A percentile compares a stretch with the other conserved stretches of the same genome.
Conservation (phyloP, 2,888 invertebrate genomes). For the Clusia tigrina region DNA sequence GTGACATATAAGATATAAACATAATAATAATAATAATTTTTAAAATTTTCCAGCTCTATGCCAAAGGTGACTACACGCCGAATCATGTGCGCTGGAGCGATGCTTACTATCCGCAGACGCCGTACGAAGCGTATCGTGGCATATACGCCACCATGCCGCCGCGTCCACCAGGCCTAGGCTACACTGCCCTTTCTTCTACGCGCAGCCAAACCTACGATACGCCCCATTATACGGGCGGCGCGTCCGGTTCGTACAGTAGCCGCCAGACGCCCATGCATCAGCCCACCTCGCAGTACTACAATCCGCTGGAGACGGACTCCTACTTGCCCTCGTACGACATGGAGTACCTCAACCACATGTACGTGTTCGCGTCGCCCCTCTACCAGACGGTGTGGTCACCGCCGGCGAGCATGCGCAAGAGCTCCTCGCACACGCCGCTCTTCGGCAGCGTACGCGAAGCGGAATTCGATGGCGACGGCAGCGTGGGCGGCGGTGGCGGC, state of each 20-base stretch:
- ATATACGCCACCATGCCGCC: slow-evolving; percentile 68
- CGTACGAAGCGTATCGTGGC: slow-evolving; percentile 69
- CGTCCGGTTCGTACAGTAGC: slow-evolving; percentile 62
- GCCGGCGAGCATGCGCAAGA: slow-evolving; percentile 61
- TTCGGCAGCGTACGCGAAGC: slow-evolving; percentile 62
- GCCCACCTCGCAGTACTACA: slow-evolving; percentile 62
- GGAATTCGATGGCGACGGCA: slow-evolving; percentile 58
- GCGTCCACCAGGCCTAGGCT: slow-evolving; percentile 46
- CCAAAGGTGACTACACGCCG: slow-evolving; percentile 72
- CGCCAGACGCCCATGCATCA: slow-evolving; percentile 65
- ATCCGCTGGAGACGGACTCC: slow-evolving; percentile 64
- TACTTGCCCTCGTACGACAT: slow-evolving; percentile 64
- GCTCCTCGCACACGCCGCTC: slow-evolving; percentile 62
- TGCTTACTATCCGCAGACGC: slow-evolving; percentile 70
- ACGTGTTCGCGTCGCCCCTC: slow-evolving; percentile 63
- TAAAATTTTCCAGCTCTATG: slow-evolving; percentile 63
- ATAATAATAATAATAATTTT: slow-evolving; percentile 4
- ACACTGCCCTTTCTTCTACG: slow-evolving; percentile 53
- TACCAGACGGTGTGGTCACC: slow-evolving; percentile 65
- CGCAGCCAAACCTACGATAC: slow-evolving; percentile 60
- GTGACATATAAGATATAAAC: too few species aligned
- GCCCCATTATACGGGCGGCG: slow-evolving; percentile 50
- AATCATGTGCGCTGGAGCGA: slow-evolving; percentile 73
- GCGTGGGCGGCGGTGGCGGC: slow-evolving; percentile 43
- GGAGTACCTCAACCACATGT: slow-evolving; percentile 63